Evolutionary conservation across 2,888 invertebrate species (phyloP), one percentile per base, ranked within the genome.

Genomic region (Eristalis intricaria): DNA sequence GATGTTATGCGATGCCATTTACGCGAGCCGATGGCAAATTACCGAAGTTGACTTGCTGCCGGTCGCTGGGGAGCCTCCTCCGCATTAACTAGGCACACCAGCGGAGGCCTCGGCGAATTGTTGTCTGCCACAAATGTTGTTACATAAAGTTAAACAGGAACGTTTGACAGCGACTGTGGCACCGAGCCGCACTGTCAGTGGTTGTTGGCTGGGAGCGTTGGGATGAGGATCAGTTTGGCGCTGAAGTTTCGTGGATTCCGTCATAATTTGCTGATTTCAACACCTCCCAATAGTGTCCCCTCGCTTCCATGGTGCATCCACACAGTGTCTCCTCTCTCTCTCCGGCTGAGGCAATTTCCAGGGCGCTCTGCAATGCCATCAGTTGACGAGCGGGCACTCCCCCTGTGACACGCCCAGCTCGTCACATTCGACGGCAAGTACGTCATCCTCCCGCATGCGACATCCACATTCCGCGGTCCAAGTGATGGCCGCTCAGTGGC

Each of bases 1-100:
- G 73, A 65, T 81, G 77, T 85, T 85, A 81, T 81, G 81, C 81
- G 77, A 81, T 85, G 85, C 73, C 77, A 85, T 81, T 85, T 74
- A 81, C 71, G 81, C 73, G 77, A 77, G 76, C 73, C 65, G 81
- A 60, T 81, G 85, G 85, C 85, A 81, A 77, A 85, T 85, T 85
- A 50, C 64, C 65, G 69, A 85, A 81, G 77, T 77, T 69, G 85
- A 76, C 71, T 50, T 77, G 43, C 80, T 61, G 84, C 69, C 84
- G 74, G 22, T 38, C 66, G 43, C 50, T 15, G 23, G 8, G 58
- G 35, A 76, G 64, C 19, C 66, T 71, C 35, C 43, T 43, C 26
- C 43, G 68, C 56, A 76, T 73, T 77, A 81, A 85, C 73, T 64
- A 77, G 81, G 69, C 50, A 50, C 50, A 1, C 50, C 26, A n/a